These are phyloP conservation scores for Artibeus lituratus DNA, from an alignment of 2,797 vertebrate species.

Conservation along the genomic window DNA sequence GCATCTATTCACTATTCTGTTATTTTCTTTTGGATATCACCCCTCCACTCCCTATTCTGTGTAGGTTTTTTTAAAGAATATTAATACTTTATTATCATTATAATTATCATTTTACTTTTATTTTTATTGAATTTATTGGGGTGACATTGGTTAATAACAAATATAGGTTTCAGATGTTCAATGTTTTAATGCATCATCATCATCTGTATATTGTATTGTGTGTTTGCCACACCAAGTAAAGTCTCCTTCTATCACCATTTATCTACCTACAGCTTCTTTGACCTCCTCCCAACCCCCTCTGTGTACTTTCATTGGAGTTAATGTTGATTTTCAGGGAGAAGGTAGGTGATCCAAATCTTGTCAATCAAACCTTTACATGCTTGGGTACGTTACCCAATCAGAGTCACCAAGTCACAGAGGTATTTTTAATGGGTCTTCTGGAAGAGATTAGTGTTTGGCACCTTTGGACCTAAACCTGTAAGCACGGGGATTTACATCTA, in stretches of 20 bases:
- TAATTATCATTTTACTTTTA: background rate
- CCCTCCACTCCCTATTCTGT: background rate
- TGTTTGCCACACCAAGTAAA: background rate
- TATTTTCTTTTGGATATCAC: background rate
- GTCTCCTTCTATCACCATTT: background rate
- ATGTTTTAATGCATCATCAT: background rate
- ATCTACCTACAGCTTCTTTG: background rate
- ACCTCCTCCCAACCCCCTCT: accelerated
- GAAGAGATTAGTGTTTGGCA: background rate
- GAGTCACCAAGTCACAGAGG: background rate
- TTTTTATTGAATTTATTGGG: background rate
- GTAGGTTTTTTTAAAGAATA: background rate
- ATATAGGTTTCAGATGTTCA: background rate
- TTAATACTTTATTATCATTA: background rate
- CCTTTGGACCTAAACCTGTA: background rate
- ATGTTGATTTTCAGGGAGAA: background rate
- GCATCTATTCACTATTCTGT: background rate
- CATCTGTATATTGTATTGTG: background rate
- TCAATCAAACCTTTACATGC: background rate
- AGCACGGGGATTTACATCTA: background rate
- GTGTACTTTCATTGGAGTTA: background rate
- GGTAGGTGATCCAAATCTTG: background rate
- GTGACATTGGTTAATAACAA: background rate
- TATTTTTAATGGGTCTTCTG: background rate
- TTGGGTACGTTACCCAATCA: background rate